phyloP scores from a whole-genome alignment of 2,113 vertebrate genomes.

The Synchiropus splendidus region DNA sequence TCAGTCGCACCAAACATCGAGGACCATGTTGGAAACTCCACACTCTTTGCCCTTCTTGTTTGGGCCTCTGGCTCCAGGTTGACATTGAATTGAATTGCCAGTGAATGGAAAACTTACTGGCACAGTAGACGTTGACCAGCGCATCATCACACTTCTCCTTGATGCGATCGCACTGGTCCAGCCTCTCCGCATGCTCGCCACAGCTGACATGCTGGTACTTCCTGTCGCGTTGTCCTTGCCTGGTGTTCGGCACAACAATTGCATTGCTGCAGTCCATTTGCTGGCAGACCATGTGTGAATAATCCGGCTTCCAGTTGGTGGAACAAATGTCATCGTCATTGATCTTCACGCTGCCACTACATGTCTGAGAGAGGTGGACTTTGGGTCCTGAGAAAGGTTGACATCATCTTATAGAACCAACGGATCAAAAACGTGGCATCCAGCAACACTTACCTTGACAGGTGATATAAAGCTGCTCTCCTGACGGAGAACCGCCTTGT shows the following conservation, averaged over 20 bases:
- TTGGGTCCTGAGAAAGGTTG: no score
- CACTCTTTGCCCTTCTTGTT: neutral
- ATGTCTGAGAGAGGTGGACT: rapidly evolving
- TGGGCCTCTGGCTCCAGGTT: neutral
- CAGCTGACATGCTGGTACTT: slow-evolving; percentile 18
- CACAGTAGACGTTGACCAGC: slow-evolving; percentile 23
- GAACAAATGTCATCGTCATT: rapidly evolving
- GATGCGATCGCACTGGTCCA: slow-evolving; percentile 39
- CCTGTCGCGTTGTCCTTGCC: rapidly evolving
- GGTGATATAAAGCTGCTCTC: slow-evolving; percentile 13
- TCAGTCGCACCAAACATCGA: neutral
- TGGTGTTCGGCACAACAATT: neutral
- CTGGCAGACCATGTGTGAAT: slow-evolving; percentile 31
- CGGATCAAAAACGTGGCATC: no score
- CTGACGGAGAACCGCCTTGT: rapidly evolving
- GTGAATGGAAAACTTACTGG: slow-evolving; percentile 26
- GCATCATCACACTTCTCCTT: rapidly evolving
- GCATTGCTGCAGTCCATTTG: slow-evolving; percentile 1
- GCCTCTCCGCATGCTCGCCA: neutral
- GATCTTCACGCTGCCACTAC: slow-evolving; percentile 32
- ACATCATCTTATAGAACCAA: no score
- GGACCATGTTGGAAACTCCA: neutral
- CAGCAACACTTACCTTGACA: slow-evolving; percentile 44
- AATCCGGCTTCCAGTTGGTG: rapidly evolving
- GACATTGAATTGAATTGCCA: no score